Evolutionary conservation across 2,888 invertebrate species (phyloP).

Genomic region (Erannis defoliaria): DNA sequence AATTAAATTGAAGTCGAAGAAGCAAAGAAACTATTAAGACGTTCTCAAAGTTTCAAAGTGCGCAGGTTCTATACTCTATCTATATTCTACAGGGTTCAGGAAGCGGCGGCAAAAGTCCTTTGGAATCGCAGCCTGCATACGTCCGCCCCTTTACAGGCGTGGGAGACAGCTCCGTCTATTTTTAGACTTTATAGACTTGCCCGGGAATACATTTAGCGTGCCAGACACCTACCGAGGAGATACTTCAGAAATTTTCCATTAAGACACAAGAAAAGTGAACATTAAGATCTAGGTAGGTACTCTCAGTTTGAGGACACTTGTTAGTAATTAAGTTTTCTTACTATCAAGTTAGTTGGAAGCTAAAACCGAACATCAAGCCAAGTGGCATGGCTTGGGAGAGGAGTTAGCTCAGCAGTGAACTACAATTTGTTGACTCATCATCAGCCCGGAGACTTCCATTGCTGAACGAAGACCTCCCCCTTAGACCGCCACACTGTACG

Average conservation of each 20-base stretch:
- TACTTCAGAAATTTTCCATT: conserved; percentile 21
- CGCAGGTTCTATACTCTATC: conserved; percentile 2
- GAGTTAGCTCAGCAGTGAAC: too few relatives aligned
- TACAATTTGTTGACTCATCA: too few relatives aligned
- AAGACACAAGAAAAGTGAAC: conserved; percentile 9
- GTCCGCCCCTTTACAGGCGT: conserved; percentile 49
- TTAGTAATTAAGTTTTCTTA: neutral
- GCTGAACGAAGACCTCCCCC: too few relatives aligned
- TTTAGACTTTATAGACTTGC: conserved; percentile 53
- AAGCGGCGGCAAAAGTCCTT: conserved; percentile 21
- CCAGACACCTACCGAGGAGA: conserved; percentile 17
- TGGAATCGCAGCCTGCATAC: conserved; percentile 29
- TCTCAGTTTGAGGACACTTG: neutral
- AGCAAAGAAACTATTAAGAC: too few relatives aligned
- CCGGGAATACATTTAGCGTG: conserved; percentile 41
- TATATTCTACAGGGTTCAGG: conserved; percentile 22
- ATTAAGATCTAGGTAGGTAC: neutral
- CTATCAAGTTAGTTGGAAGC: too few relatives aligned
- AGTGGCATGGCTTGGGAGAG: too few relatives aligned
- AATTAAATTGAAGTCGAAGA: neutral
- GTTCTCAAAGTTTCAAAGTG: conserved; percentile 26
- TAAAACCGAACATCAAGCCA: too few relatives aligned
- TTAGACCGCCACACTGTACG: too few relatives aligned
- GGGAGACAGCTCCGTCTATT: conserved; percentile 64
- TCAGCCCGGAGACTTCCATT: too few relatives aligned